Evolutionary conservation across 2,797 vertebrate genomes (phyloP).

Genomic region (Acanthiza pusilla): DNA sequence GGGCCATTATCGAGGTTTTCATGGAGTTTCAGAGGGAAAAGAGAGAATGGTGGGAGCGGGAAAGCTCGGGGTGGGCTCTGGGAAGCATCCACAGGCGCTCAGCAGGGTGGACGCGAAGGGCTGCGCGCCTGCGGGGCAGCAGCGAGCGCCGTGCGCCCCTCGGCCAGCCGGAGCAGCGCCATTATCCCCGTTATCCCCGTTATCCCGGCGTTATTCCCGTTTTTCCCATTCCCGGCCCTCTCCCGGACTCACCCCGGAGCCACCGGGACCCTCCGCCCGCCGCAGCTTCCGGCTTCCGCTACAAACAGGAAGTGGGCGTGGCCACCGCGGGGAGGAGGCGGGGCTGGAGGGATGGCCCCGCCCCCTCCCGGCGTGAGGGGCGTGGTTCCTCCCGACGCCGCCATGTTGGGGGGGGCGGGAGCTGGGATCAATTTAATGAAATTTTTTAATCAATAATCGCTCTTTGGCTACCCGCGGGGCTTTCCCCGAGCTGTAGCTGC

Average conservation of each 20-base stretch:
- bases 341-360: fast-evolving
- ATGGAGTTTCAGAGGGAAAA: background rate
- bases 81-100: background rate
- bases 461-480: background rate
- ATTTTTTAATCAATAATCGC: background rate
- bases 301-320: fast-evolving
- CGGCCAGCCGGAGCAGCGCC: background rate
- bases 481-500: background rate
- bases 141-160: background rate
- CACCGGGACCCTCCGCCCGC: background rate
- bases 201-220: background rate
- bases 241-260: background rate
- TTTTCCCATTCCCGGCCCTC: background rate
- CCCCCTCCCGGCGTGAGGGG: background rate
- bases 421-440: background rate
- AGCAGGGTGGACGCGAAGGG: fast-evolving
- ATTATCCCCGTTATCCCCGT: too few species aligned
- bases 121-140: too few species aligned
- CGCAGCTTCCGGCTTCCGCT: background rate
- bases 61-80: background rate
- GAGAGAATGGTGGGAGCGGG: background rate
- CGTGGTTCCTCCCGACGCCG: background rate
- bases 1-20: fast-evolving
- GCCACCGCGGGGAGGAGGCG: fast-evolving
- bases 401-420: background rate